These are phyloP conservation scores for Epinephelus fuscoguttatus DNA, from an alignment of 2,113 vertebrate species.

Conservation along the genomic window DNA sequence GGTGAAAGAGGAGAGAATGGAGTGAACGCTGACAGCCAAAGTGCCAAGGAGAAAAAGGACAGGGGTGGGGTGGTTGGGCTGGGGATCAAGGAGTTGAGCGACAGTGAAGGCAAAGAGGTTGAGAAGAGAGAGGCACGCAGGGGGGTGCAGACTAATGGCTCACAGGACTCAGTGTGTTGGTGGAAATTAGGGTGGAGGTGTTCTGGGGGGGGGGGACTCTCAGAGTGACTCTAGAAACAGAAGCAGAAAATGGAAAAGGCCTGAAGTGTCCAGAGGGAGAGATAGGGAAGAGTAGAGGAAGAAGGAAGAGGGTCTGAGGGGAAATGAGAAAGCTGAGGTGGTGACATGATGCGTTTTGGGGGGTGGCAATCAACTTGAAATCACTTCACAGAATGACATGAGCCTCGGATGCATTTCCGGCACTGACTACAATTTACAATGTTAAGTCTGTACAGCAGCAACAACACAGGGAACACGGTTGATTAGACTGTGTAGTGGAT, in stretches of 20 bases:
- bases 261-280: slow-evolving; percentile 12
- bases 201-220: neutral
- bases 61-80: neutral
- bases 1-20: slow-evolving; percentile 33
- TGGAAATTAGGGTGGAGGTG: slow-evolving; percentile 42
- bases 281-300: slow-evolving; percentile 21
- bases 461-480: slow-evolving; percentile 3
- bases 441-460: neutral
- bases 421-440: neutral
- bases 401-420: neutral
- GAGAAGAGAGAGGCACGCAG: slow-evolving; percentile 20
- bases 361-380: slow-evolving; percentile 40
- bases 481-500: slow-evolving; percentile 9
- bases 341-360: slow-evolving; percentile 35
- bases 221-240: slow-evolving; percentile 24
- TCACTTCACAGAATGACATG: slow-evolving; percentile 13
- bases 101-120: slow-evolving; percentile 45
- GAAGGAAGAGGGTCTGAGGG: slow-evolving; percentile 22
- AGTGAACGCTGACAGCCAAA: slow-evolving; percentile 47
- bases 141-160: slow-evolving; percentile 40
- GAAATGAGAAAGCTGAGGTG: slow-evolving; percentile 56
- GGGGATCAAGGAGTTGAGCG: slow-evolving; percentile 47
- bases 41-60: slow-evolving; percentile 54
- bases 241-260: slow-evolving; percentile 37
- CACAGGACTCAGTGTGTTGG: slow-evolving; percentile 22